These are phyloP conservation scores for Choloepus didactylus DNA, from an alignment of 2,797 vertebrate genomes.

Conservation along the genomic window DNA sequence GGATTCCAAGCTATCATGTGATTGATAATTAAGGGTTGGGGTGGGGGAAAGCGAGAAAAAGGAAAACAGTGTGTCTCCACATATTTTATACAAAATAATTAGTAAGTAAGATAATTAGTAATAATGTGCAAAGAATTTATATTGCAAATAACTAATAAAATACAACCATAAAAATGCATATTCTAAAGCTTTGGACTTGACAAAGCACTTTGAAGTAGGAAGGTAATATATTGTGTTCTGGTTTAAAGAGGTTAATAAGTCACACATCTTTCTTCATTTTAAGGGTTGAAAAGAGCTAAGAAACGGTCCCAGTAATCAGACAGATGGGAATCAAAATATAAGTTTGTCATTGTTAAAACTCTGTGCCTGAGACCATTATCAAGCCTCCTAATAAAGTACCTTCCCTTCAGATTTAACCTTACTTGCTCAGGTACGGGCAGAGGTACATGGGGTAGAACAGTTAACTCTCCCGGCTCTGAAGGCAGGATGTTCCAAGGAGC, in stretches of 20 bases:
- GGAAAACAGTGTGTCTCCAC: neutral
- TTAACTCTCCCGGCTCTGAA: neutral
- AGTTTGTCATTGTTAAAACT: neutral
- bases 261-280: neutral
- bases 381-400: neutral
- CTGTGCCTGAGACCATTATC: neutral
- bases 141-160: neutral
- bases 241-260: neutral
- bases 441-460: fast-evolving
- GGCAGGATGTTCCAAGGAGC: neutral
- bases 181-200: neutral
- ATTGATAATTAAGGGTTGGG: constrained; percentile 12
- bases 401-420: neutral
- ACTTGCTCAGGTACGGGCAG: neutral
- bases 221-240: neutral
- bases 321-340: neutral
- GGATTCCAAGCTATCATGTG: neutral
- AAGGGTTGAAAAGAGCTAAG: constrained; percentile 21
- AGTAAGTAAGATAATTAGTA: neutral
- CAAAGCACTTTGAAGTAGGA: neutral
- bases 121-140: neutral
- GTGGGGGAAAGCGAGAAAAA: neutral
- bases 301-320: neutral
- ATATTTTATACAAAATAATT: constrained; percentile 2
- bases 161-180: neutral